Evolutionary conservation across 2,113 vertebrate genomes (phyloP).

Genomic region (Porphyrio hochstetteri): DNA sequence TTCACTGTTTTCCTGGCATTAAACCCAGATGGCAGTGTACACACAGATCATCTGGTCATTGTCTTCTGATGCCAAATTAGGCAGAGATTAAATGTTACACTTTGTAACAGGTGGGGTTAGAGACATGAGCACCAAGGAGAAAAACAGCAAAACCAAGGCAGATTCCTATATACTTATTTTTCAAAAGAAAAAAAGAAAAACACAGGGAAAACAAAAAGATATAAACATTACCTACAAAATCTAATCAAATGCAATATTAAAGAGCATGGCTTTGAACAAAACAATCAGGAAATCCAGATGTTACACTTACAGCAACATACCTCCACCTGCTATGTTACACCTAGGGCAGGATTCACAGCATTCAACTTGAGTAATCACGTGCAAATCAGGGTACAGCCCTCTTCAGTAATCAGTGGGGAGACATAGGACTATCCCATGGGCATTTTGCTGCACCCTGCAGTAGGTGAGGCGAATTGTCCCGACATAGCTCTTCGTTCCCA

Average conservation of each 20-base stretch:
- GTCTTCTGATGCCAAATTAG: conserved; percentile 11
- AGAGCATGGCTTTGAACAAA: not conserved
- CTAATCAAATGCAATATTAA: not conserved
- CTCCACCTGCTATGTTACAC: not conserved
- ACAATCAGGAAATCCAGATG: not conserved
- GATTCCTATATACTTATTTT: not conserved
- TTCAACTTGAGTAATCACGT: not conserved
- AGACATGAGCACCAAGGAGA: not conserved
- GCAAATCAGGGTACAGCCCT: not conserved
- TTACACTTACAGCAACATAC: not conserved
- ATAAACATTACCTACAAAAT: not conserved
- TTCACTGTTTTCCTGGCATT: not conserved
- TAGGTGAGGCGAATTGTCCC: not conserved
- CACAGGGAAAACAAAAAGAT: not conserved
- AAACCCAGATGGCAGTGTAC: not conserved
- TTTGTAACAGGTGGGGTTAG: not conserved
- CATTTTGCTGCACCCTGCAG: not conserved
- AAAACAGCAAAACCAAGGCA: not conserved
- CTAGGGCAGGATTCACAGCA: not conserved
- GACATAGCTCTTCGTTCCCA: not conserved
- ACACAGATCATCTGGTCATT: conserved; percentile 11
- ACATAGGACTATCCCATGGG: not conserved
- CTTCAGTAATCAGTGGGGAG: not conserved
- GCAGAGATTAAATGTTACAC: conserved; percentile 25
- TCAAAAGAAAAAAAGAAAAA: not conserved